Percentiles rank a stretch among this genome's conserved stretches.
Evolutionary conservation across 92 coral and sea anemone genomes (phyloP).

Genomic region (Heteractis magnifica): DNA sequence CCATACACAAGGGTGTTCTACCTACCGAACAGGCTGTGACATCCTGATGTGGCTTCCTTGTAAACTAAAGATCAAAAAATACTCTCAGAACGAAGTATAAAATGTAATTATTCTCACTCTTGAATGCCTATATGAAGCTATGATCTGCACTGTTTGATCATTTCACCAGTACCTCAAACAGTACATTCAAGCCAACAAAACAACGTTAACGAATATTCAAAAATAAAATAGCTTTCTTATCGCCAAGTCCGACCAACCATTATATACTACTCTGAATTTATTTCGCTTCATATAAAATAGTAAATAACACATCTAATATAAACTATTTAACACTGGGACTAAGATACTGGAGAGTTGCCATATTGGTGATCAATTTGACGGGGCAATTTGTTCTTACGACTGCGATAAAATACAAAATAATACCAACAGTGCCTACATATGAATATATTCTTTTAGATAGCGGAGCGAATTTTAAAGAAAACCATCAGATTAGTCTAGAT

Average conservation of each 20-base stretch:
- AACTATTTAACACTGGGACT: neutral
- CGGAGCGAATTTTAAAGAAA: neutral
- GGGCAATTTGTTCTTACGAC: neutral
- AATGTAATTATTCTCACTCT: too few relatives aligned
- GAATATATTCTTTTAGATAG: neutral
- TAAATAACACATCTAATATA: too few relatives aligned
- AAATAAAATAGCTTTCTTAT: too few relatives aligned
- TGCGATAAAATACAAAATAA: neutral
- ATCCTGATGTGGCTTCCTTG: conserved; percentile 55
- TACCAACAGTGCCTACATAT: conserved; percentile 1
- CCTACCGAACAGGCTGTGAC: conserved; percentile 96
- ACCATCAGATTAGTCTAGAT: conserved; percentile 26
- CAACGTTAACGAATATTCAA: too few relatives aligned
- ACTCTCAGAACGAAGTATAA: neutral
- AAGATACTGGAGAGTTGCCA: conserved; percentile 34
- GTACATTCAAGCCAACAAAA: too few relatives aligned
- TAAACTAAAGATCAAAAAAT: conserved; percentile 20
- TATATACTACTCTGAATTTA: too few relatives aligned
- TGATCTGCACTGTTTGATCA: too few relatives aligned
- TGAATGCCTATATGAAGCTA: too few relatives aligned
- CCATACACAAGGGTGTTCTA: neutral
- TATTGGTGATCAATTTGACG: conserved; percentile 18
- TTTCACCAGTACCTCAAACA: too few relatives aligned
- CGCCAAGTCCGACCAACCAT: too few relatives aligned
- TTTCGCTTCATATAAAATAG: too few relatives aligned